Base-by-base conservation (phyloP, 2,888 invertebrate species). In the Galeopsomyia nigrocyanea region DNA sequence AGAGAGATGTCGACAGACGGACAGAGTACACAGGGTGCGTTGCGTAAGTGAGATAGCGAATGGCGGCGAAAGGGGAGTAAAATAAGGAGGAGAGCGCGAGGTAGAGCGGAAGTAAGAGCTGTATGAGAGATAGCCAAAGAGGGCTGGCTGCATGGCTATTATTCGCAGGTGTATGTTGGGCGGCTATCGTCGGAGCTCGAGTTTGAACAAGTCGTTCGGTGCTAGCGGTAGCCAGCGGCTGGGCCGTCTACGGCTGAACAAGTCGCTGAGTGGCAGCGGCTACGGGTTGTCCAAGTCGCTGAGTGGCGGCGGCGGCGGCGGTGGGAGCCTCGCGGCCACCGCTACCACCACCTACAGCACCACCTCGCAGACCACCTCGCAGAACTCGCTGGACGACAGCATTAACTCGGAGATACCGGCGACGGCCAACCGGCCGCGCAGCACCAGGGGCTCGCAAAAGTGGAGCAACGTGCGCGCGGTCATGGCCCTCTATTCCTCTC, bases 391-490 rank as follows among this genome's bases (percentile, higher is more conserved):
- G 83, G 87, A 83, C 79, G 87, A 83, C 79, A 83, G 80, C 80
- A 79, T 80, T 49, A 76, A 74, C 10, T 50, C 68, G 26, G 81
- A 80, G 74, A 78, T 81, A 65, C 80, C 83, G 79, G 79, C 80
- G 83, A 77, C 79, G 26, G 79, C 81, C 47, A 81, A 81, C 69
- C 78, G 82, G 68, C 80, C 84, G 64, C 83, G 83, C 79, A 83
- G 79, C 74, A 82, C 84, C 71, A 80, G 84, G 77, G 84, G 86
- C 73, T 84, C 86, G 68, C 94, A 93, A 89, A 94, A 93, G 87
- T 95, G 95, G 95, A 92, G 92, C 88, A 94, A 94, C 89, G 91
- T 95, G 82, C 91, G 94, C 86, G 94, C 94, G 83, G 95, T 94
- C 86, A 93, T 95, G 94, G 93, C 94, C 84, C 94, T 94, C 90